phyloP scores from a whole-genome alignment of 2,888 invertebrate species.

The Dermolepida albohirtum region DNA sequence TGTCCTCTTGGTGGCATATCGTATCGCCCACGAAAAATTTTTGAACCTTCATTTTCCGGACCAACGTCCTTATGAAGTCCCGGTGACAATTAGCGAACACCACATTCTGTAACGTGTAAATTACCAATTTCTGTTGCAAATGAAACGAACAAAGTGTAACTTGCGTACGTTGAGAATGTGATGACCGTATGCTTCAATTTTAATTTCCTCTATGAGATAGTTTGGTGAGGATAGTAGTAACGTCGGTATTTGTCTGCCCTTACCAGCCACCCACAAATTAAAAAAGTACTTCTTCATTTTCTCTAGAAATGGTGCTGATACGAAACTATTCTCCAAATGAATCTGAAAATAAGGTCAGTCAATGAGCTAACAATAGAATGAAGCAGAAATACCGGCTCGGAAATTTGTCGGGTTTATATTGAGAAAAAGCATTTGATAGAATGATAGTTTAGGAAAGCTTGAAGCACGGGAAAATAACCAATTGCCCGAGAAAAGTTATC shows the following conservation, averaged over 20 bases:
- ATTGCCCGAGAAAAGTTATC: too few relatives aligned
- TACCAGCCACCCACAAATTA: conserved; percentile 49
- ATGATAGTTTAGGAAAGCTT: too few relatives aligned
- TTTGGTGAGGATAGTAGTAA: conserved; percentile 47
- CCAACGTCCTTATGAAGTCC: conserved; percentile 51
- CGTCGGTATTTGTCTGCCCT: conserved; percentile 50
- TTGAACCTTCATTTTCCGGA: conserved; percentile 46
- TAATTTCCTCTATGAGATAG: conserved; percentile 50
- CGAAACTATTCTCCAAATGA: conserved; percentile 47
- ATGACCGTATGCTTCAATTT: conserved; percentile 49
- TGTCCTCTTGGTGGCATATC: conserved; percentile 52
- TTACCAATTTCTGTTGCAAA: not conserved
- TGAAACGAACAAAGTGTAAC: not conserved
- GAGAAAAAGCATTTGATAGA: too few relatives aligned
- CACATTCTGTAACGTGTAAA: conserved; percentile 45
- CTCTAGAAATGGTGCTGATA: conserved; percentile 49
- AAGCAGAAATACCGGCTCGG: too few relatives aligned
- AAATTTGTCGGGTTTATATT: too few relatives aligned
- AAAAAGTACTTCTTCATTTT: conserved; percentile 48
- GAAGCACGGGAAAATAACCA: too few relatives aligned
- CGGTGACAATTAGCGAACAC: conserved; percentile 50
- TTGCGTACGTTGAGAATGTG: conserved; percentile 49
- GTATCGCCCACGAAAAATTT: conserved; percentile 49
- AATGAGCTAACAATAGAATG: too few relatives aligned
- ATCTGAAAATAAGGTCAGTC: conserved; percentile 44